Evolutionary conservation across 2,888 invertebrate species (phyloP).

Genomic region (Lithophane semibrunnea): DNA sequence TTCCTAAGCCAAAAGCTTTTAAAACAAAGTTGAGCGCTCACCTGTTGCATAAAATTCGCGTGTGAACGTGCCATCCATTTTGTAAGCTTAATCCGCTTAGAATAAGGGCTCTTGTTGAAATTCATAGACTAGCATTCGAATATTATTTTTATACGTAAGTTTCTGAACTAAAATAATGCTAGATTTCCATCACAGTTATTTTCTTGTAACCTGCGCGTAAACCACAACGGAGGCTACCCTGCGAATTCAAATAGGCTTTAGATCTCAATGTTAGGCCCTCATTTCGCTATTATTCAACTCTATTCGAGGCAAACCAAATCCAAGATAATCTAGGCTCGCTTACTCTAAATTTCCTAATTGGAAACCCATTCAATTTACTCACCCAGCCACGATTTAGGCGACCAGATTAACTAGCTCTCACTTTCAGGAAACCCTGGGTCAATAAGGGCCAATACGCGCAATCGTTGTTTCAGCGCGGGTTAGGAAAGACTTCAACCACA

Average conservation of each 20-base stretch:
- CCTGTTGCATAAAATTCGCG: conserved; percentile 48
- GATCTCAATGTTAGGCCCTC: conserved; percentile 7
- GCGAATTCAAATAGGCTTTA: conserved; percentile 4
- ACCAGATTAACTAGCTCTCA: not conserved
- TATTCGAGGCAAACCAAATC: conserved; percentile 26
- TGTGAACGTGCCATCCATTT: conserved; percentile 27
- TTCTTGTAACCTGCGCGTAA: not conserved
- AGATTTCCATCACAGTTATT: not conserved
- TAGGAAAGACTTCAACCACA: not conserved
- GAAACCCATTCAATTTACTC: conserved; percentile 29
- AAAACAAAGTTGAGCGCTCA: conserved; percentile 9
- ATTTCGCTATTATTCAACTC: conserved; percentile 29
- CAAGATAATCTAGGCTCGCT: conserved; percentile 25
- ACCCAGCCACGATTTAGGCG: not conserved
- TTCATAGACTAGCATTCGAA: not conserved
- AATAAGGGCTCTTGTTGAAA: conserved; percentile 2
- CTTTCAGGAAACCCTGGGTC: not conserved
- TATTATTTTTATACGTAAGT: not conserved
- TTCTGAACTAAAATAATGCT: not conserved
- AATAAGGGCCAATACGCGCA: not conserved
- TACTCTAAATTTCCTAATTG: conserved; percentile 37
- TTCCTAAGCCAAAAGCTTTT: not conserved
- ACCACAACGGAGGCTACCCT: not conserved
- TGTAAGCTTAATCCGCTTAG: conserved; percentile 4
- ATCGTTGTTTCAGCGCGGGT: not conserved